Evolutionary conservation across 2,797 vertebrate genomes (phyloP).

Genomic region (Leptatherina wallacei): DNA sequence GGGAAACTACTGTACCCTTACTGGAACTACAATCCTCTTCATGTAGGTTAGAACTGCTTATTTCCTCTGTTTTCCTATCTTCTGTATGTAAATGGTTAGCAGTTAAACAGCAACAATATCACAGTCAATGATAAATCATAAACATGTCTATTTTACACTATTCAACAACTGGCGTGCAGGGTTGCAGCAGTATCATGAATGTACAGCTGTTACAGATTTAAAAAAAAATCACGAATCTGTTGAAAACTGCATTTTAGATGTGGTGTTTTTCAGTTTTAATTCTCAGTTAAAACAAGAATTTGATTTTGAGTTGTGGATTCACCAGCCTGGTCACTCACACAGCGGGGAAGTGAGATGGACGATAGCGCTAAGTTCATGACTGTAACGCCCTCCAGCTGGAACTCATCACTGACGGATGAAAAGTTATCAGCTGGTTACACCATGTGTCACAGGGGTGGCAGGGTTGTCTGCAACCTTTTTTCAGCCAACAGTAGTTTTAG

Average conservation of each 20-base stretch:
- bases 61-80: not conserved
- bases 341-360: not conserved
- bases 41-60: not conserved
- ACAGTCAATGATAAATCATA: not conserved
- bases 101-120: not conserved
- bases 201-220: not conserved
- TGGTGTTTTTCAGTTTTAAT: not conserved
- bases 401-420: conserved; percentile 25
- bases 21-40: not conserved
- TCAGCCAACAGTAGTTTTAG: not conserved
- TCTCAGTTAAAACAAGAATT: not conserved
- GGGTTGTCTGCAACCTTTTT: conserved; percentile 16
- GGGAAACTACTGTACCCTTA: not conserved
- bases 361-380: conserved; percentile 1
- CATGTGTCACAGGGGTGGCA: conserved; percentile 19
- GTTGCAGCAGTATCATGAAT: not conserved
- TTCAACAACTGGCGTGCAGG: not conserved
- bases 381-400: conserved; percentile 8
- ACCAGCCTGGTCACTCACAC: not conserved
- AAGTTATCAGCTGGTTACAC: conserved; percentile 33
- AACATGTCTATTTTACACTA: not conserved
- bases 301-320: not conserved
- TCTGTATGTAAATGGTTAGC: not conserved
- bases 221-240: not conserved
- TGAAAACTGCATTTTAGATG: not conserved